Conservation (phyloP, 2,113 vertebrate genomes). For the Austrofundulus limnaeus region DNA sequence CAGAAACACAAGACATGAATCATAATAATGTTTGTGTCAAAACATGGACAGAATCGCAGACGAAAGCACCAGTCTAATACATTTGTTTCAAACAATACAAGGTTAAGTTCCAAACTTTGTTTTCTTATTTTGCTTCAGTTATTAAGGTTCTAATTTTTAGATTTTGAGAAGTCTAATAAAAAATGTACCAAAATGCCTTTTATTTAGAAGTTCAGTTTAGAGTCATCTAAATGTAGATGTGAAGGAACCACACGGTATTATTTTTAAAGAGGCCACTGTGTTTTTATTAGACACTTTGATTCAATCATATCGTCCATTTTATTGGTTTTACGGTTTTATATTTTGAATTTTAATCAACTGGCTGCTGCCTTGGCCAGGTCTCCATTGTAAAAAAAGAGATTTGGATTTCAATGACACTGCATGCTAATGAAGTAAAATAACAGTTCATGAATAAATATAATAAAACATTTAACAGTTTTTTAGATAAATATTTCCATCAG, state of each 20-base stretch:
- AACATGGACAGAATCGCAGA: background rate
- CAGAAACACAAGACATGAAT: constrained; percentile 49
- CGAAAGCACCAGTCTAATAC: too few relatives aligned
- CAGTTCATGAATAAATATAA: background rate
- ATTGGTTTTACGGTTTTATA: background rate
- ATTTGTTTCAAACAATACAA: too few relatives aligned
- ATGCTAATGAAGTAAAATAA: background rate
- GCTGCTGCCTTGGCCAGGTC: background rate
- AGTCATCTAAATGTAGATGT: background rate
- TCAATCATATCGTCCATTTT: background rate
- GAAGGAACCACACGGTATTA: background rate
- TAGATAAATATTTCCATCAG: background rate
- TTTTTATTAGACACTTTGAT: background rate
- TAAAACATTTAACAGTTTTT: constrained; percentile 9
- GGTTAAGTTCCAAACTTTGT: too few relatives aligned
- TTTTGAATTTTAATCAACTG: background rate
- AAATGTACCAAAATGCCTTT: background rate
- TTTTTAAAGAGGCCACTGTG: background rate
- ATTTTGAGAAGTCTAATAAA: too few relatives aligned
- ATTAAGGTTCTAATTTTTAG: too few relatives aligned
- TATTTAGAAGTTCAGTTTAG: background rate
- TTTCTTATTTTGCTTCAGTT: too few relatives aligned
- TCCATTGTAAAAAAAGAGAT: background rate
- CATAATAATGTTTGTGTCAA: constrained; percentile 4
- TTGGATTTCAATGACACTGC: background rate